phyloP scores from a whole-genome alignment of 2,113 vertebrate genomes.

The Plestiodon gilberti region DNA sequence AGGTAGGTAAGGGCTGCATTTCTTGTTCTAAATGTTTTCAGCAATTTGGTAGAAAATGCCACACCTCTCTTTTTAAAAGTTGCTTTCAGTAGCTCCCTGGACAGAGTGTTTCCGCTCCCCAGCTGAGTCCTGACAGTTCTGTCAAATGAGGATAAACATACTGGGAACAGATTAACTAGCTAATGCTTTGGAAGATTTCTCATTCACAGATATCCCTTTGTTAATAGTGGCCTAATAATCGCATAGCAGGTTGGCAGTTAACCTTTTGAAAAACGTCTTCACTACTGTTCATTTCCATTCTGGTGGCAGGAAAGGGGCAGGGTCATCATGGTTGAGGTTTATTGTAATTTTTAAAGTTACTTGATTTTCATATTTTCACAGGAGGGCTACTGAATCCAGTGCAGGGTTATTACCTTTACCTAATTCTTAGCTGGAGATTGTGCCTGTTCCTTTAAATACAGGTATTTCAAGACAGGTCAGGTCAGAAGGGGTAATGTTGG shows the following conservation, averaged over 20 bases:
- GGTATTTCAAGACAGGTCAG: not conserved
- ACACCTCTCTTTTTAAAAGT: not conserved
- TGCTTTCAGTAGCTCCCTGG: not conserved
- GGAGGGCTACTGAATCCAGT: not conserved
- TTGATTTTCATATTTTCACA: not conserved
- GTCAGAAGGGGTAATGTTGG: too few relatives aligned
- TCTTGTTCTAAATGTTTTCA: not conserved
- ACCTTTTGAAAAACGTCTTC: not conserved
- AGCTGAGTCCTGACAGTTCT: not conserved
- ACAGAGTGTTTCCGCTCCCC: not conserved
- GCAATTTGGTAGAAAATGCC: not conserved
- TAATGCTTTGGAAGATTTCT: not conserved
- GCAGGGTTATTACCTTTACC: not conserved
- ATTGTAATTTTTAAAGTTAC: too few relatives aligned
- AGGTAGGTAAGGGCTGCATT: too few relatives aligned
- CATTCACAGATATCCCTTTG: not conserved
- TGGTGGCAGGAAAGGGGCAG: not conserved
- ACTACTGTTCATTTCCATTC: not conserved
- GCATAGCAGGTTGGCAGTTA: not conserved
- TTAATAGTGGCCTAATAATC: not conserved
- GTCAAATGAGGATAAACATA: not conserved
- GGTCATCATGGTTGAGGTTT: not conserved
- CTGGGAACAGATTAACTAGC: constrained; percentile 1
- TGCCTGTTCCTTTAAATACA: not conserved
- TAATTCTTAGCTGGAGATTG: not conserved